Evolutionary conservation across 2,797 vertebrate species (phyloP).

Genomic region (Ibycter americanus): DNA sequence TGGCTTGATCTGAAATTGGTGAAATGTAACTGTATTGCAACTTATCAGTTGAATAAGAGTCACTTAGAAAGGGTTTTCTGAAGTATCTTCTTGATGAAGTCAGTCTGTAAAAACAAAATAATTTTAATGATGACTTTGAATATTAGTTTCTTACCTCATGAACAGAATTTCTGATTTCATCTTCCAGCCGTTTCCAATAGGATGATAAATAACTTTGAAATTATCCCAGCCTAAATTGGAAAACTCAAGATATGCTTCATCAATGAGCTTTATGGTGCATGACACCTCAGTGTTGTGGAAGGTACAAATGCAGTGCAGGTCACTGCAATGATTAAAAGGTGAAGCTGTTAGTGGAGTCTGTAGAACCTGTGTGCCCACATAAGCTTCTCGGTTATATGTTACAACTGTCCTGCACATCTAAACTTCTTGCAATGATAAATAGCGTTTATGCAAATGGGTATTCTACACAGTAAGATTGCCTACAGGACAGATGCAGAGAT

Average conservation of each 20-base stretch:
- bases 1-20: background rate
- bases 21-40: background rate
- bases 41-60: background rate
- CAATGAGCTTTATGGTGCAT: background rate
- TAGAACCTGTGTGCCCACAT: background rate
- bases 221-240: background rate
- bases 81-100: background rate
- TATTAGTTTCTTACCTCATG: background rate
- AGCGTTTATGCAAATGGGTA: background rate
- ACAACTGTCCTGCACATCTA: background rate
- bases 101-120: background rate
- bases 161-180: background rate
- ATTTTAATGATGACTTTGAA: background rate
- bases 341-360: background rate
- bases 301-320: background rate
- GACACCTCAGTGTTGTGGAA: background rate
- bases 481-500: background rate
- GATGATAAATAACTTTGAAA: background rate
- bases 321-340: background rate
- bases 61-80: background rate
- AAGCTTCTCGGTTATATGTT: background rate
- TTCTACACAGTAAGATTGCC: background rate
- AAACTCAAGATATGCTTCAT: background rate
- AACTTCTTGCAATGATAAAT: background rate
- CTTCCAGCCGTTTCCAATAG: background rate